Base-by-base conservation (phyloP, 2,888 invertebrate species). In the Trissoscelio sp. region DNA sequence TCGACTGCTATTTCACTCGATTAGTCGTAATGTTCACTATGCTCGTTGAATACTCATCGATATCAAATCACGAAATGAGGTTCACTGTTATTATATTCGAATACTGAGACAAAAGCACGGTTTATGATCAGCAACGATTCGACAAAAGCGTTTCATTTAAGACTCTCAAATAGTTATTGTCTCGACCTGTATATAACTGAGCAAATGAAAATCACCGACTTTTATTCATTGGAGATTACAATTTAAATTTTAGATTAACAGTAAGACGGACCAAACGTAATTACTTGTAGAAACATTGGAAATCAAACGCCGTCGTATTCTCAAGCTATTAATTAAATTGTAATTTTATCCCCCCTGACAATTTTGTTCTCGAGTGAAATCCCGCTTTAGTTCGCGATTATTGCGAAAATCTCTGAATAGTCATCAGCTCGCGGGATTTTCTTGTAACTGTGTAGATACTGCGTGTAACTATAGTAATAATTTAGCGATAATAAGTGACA, bases 371-470 rank as follows among this genome's bases (percentile, higher is more conserved):
- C 37, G 46, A 34, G 24, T 31, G 16, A 34, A 31, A 48, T 24
- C 67, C 57, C 46, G 22, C 14, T 55, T 78, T 46, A 44, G 39
- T 72, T 48, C 48, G 37, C 18, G 12, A 16, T 14, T 39, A 9
- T 34, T 51, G 51, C 31, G 31, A 9, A 64, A 37, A 57, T 46
- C 34, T 55, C 58, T 58, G n/a, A 58, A 58, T 66, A 57, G 64
- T 62, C 28, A 48, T 24, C 62, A 62, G 28, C 16, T 53, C 42
- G 62, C 22, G 67, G 67, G 67, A 60, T 66, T 55, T 44, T 55
- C 62, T 46, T 60, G 79, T 74, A 79, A 72, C 60, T 69, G 73
- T 79, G 69, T 74, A 79, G 79, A 74, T 79, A 74, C 18, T 79
- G 66, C 67, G 60, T 69, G 69, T 79, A 74, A 74, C 53, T 79